phyloP scores from a whole-genome alignment of 2,113 vertebrate genomes.

The Baryphthengus martii region DNA sequence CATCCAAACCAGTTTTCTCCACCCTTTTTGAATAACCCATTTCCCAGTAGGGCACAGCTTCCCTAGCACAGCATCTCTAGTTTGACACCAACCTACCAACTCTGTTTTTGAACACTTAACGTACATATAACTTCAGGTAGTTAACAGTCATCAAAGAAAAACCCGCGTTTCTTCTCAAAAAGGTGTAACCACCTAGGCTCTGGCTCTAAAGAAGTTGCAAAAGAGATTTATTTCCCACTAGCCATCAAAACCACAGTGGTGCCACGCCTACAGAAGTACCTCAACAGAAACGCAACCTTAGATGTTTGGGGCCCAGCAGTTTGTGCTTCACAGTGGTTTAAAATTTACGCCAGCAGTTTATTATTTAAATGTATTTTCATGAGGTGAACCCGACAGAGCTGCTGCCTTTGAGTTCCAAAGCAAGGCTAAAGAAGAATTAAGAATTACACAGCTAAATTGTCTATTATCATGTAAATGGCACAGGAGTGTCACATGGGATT shows the following conservation, averaged over 20 bases:
- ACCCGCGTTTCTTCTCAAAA: slow-evolving; percentile 10
- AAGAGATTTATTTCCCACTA: slow-evolving; percentile 16
- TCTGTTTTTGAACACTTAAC: not conserved
- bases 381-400: not conserved
- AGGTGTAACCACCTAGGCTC: slow-evolving; percentile 29
- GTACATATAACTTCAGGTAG: not conserved
- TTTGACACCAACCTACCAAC: not conserved
- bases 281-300: not conserved
- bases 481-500: slow-evolving; percentile 45
- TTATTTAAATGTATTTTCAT: slow-evolving; percentile 57
- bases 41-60: not conserved
- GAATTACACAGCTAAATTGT: slow-evolving; percentile 49
- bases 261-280: not conserved
- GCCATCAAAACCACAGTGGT: not conserved
- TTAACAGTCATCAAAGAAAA: slow-evolving; percentile 17
- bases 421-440: slow-evolving; percentile 10
- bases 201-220: not conserved
- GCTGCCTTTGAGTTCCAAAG: not conserved
- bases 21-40: not conserved
- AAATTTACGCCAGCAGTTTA: slow-evolving; percentile 25
- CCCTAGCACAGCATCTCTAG: not conserved
- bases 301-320: not conserved
- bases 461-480: slow-evolving; percentile 58
- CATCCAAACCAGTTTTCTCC: not conserved
- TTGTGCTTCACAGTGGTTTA: not conserved